Evolutionary conservation across 2,113 vertebrate genomes (phyloP), one percentile per base, ranked within the genome.

Genomic region (Gracilinanus agilis): DNA sequence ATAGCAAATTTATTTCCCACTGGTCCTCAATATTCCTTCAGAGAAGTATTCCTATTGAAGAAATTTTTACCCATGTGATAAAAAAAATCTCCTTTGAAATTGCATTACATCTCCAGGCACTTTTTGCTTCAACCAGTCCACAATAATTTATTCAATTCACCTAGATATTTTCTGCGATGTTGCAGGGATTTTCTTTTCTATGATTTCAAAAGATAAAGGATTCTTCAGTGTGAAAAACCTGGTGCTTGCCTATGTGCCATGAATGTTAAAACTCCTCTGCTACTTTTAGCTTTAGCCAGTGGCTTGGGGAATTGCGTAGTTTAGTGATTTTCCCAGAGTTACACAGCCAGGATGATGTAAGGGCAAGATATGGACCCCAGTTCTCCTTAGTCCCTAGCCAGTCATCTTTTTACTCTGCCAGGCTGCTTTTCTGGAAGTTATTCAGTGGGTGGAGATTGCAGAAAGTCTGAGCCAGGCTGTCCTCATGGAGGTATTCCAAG

Each of bases 11-110:
- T 23, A 88, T 95, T 94, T 27, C 23, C 29, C 44, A 91, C 93
- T 91, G 75, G 93, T 95, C n/a, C 61, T 34, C 61, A 21, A 75
- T 75, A n/a, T 19, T 12, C 2, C 34, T 95, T 97, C 89, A 94
- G 96, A 95, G 89, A 92, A 90, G 49, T 93, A 97, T 94, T 89
- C 58, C 49, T 54, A 94, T 95, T 94, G 91, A 94, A 97, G 61
- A 96, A 96, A 96, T 94, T 95, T 90, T 94, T 40, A 90, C 95
- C 55, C 89, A 96, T 90, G n/a, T 95, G 93, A 34, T 88, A 95
- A 92, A 91, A 54, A 95, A 97, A 97, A 96, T 93, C 93, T 88
- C 44, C 56, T 88, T 95, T 94, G 94, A 92, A 95, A 97, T 96
- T 94, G 83, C 67, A 55, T 94, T 55, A 96, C 92, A 96, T 58